These are phyloP conservation scores for Morus bassanus DNA, from an alignment of 2,797 vertebrate genomes.

Conservation along the genomic window DNA sequence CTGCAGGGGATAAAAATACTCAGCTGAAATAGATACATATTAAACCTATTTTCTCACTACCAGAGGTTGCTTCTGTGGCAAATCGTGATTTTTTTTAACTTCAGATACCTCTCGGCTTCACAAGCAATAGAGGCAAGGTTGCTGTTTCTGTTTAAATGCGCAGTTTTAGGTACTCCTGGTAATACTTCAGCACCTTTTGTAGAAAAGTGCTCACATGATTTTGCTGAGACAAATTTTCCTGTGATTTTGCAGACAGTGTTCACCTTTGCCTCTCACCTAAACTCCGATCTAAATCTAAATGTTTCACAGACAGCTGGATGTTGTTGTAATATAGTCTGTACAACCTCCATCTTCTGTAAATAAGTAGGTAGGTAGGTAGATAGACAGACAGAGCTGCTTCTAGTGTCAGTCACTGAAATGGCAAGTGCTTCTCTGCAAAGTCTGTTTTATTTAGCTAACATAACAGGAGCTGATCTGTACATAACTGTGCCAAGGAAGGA, in stretches of 20 bases:
- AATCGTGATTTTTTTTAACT: neutral
- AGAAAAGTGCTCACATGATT: neutral
- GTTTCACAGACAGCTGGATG: neutral
- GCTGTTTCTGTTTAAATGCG: neutral
- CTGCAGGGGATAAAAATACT: neutral
- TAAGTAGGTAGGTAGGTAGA: neutral
- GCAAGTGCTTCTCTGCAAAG: neutral
- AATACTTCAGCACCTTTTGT: neutral
- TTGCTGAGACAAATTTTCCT: neutral
- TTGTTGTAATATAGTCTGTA: neutral
- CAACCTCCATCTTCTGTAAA: neutral
- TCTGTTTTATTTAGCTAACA: conserved; percentile 41
- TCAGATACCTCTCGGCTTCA: neutral
- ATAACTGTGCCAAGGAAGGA: conserved; percentile 43
- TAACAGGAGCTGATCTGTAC: conserved; percentile 39
- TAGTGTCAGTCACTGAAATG: neutral
- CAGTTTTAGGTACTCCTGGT: neutral
- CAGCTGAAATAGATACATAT: neutral
- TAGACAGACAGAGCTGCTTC: neutral
- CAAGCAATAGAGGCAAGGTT: neutral
- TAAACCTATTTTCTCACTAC: neutral
- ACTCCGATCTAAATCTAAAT: neutral
- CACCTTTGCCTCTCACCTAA: neutral
- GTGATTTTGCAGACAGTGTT: neutral
- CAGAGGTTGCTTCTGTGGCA: neutral